Base-by-base conservation (phyloP, 1,140 invertebrate species). In the Leptonema lineaticorne region DNA sequence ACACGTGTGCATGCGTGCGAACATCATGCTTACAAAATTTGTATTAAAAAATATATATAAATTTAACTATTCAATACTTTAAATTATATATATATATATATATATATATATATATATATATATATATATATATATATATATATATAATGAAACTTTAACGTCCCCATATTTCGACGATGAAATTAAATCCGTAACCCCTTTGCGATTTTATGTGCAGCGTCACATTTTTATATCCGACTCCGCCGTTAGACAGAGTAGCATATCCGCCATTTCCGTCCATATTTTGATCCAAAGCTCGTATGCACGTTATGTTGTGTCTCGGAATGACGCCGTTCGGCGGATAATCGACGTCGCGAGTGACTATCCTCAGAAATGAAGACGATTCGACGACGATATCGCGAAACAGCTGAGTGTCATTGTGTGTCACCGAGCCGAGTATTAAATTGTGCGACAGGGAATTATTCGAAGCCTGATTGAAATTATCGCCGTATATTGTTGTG, bases 281-380 rank as follows among this genome's bases (percentile, higher is more conserved):
- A 9, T 82, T 79, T 59, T 83, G 82, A 53, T 85, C 85, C 2
- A 83, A 77, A 8, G 82, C 81, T 20, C 82, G 78, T 33, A 85
- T 71, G 48, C 37, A 53, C 0, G 67, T 63, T 9, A 72, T 79
- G 71, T 0, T 82, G 83, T 46, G 62, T 16, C 53, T 18, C 7
- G 24, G 18, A n/a, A 50, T 73, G 2, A 33, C n/a, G 27, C 48
- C 77, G 28, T 22, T 71, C 0, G 74, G 65, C 0, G 66, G 58
- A 74, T 79, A 82, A 0, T 59, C 73, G 18, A 74, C 76, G 9
- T 78, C 67, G 0, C 74, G 62, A 0, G 74, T 74, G 0, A 78
- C 70, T 0, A 82, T 69, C 22, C 77, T 77, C 71, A 79, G 60
- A 48, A 79, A 78, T 0, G 73, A 72, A 0, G 82, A 81, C 22